Base-by-base conservation (phyloP, 2,113 vertebrate species). In the Strigops habroptila region DNA sequence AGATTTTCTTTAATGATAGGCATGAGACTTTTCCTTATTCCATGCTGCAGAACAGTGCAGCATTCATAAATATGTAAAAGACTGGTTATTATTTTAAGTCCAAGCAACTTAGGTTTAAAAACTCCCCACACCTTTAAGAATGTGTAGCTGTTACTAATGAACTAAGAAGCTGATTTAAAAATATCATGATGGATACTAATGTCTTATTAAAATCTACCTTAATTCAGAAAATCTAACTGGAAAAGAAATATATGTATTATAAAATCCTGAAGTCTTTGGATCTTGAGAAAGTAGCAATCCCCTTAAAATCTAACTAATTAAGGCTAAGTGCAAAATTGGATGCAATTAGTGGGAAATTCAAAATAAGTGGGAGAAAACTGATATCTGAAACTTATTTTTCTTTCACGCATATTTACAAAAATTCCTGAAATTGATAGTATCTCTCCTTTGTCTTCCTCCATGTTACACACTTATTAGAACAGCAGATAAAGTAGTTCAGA, bases 101-200 rank as follows among this genome's bases (percentile, higher is more conserved):
- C 62, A 88, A 76, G 37, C 83, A 92, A 96, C 51, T 84, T 28
- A 81, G 48, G 59, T 86, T 82, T 17, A 88, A 51, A 87, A 28
- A 18, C 57, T 81, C 3, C 23, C n/a, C 43, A 31, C 14, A 23
- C 48, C 55, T 81, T 97, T 96, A 96, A 93, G 71, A 93, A 95
- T 82, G 70, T 79, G 93, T 74, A 91, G 95, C 81, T 97, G 88
- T 89, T 94, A 87, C 59, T 90, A 96, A 94, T 88, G 49, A 93
- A 95, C 82, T 93, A 80, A 69, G 46, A 57, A 93, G 70, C 19
- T 91, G 71, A 95, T 95, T 96, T 48, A 93, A 94, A 97, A 96
- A 55, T 57, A 77, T 64, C 87, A 49, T 48, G 17, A 75, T 88
- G 52, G 84, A 82, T 94, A 94, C 96, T 97, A 96, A 96, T 91